Evolutionary conservation across 2,797 vertebrate species (phyloP).

Genomic region (Coracias cyanogaster): DNA sequence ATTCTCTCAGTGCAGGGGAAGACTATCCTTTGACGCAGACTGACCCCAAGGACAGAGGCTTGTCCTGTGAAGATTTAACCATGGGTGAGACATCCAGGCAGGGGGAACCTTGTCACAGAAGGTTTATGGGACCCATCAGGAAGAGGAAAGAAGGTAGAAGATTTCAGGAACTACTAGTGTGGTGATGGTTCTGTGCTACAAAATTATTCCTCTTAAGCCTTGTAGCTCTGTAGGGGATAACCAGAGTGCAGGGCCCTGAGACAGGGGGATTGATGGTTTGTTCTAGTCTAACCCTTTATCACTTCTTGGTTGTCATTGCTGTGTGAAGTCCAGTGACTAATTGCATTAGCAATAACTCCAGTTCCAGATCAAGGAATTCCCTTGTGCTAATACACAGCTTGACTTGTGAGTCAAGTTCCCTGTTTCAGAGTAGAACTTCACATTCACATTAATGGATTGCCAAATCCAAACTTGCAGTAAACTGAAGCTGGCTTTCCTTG

Average conservation of each 20-base stretch:
- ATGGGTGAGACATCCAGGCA: background rate
- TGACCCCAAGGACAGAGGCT: background rate
- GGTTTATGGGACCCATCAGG: background rate
- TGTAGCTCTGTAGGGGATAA: background rate
- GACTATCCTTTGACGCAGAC: background rate
- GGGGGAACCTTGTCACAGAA: background rate
- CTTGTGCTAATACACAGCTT: background rate
- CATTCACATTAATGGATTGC: background rate
- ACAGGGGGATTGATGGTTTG: background rate
- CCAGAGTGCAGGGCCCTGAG: background rate
- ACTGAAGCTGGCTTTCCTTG: background rate
- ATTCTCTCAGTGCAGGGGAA: background rate
- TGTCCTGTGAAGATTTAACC: background rate
- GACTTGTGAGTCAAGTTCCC: rapidly evolving
- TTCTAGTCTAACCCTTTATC: background rate
- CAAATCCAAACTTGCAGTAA: background rate
- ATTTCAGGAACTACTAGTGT: background rate
- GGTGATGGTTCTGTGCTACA: background rate
- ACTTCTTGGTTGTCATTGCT: background rate
- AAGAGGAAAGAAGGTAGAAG: background rate
- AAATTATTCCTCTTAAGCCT: background rate
- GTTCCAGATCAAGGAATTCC: background rate
- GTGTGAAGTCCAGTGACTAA: background rate
- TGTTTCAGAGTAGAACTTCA: background rate
- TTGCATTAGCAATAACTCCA: background rate